Base-by-base conservation (phyloP, 2,113 vertebrate genomes). In the Clupea harengus region DNA sequence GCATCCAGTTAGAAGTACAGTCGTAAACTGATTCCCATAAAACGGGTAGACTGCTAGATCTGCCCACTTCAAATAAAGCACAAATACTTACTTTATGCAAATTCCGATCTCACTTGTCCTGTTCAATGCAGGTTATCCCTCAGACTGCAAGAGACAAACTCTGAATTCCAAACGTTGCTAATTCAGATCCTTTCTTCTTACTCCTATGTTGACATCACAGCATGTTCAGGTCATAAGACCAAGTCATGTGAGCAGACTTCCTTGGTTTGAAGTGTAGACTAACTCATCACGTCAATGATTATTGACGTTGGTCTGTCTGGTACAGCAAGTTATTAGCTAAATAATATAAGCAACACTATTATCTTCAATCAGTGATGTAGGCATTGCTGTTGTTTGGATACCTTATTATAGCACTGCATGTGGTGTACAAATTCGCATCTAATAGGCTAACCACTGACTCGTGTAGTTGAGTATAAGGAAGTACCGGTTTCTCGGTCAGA, bases 151-250 rank as follows among this genome's bases (percentile, higher is more conserved):
- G 67, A 20, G 64, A 72, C 22, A 78, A 32, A 5, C 32, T 4
- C 72, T 18, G 72, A 78, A 78, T 44, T 17, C 72, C 72, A 78
- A n/a, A 13, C 39, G 72, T 78, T 45, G 72, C 72, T 54, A 18
- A 85, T 72, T 18, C 39, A 47, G 28, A 17, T 78, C 3, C 28
- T 39, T 78, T 78, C 72, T 78, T 78, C 72, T 32, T 72, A 46
- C 32, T 52, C 22, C 47, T 13, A 3, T 45, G 72, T 39, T 81
- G 75, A 39, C 46, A 54, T 54, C 83, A 54, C 9, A 18, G 22
- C 84, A 78, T 13, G 1, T 1, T 6, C 0, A 4, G 18, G 57
- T 91, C 89, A 92, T 22, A 86, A 90, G 90, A 90, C 3, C 39
- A n/a, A n/a, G 11, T 88, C 91, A 90, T 18, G 25, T 89, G 90